Evolutionary conservation across 2,113 vertebrate species (phyloP), one percentile per base, ranked within the genome.

Genomic region (Daubentonia madagascariensis): DNA sequence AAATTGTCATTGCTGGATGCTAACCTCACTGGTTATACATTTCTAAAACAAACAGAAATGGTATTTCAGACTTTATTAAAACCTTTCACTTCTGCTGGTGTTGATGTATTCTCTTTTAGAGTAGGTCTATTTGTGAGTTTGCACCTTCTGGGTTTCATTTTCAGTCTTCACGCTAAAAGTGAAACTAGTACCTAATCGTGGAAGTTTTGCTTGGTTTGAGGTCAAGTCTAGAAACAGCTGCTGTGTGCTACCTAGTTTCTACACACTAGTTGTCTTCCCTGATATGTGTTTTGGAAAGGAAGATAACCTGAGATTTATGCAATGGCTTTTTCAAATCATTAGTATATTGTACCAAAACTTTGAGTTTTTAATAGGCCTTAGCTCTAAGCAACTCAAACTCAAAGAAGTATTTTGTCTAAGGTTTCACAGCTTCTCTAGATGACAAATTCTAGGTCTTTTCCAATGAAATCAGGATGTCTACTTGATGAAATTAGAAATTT

Each of bases 71-170:
- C 59, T 68, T 92, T 76, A 63, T 78, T 40, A 84, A 96, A 52
- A 88, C 76, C 48, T 85, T 91, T 97, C 45, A 57, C 25, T 96
- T 95, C 67, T 72, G 50, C 84, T n/a, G 14, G 43, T 35, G 32
- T n/a, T 68, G 13, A 85, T 81, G 13, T 54, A 32, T 73, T 72
- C 20, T 67, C 45, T 91, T 79, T 87, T n/a, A 52, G 43, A 75
- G 35, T 13, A 80, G 61, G n/a, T 59, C 93, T 89, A 91, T 70
- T 76, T 73, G n/a, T 76, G 79, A 87, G 70, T 92, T 97, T 98
- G 97, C 37, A 94, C 92, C 94, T 89, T 96, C 25, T 76, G 57
- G 6, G 73, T 96, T 98, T 98, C 84, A 89, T 32, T 79, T 8
- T 86, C 83, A 28, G 63, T 91, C 14, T 94, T 91, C 86, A 65